Evolutionary conservation across 2,888 invertebrate genomes (phyloP).

Genomic region (Chesias legatella): DNA sequence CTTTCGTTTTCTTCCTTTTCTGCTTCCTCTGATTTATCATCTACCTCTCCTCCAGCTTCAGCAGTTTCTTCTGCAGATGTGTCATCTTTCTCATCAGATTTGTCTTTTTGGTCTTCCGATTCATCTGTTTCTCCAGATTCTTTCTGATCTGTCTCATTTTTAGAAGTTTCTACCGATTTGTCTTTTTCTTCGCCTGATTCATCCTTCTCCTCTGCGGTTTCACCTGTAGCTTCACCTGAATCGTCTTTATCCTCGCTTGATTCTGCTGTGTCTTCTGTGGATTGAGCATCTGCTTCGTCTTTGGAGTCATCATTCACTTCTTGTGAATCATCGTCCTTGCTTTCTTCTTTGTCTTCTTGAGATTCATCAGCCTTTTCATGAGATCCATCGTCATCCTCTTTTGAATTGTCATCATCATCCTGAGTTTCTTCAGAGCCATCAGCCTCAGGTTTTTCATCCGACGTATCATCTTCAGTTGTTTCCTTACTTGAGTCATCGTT

Average conservation of each 20-base stretch:
- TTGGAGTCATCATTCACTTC: constrained; percentile 41
- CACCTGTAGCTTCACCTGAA: constrained; percentile 41
- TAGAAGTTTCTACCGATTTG: constrained; percentile 33
- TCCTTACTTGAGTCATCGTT: constrained; percentile 47
- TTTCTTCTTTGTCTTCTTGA: constrained; percentile 41
- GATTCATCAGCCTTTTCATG: constrained; percentile 46
- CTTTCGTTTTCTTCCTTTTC: constrained; percentile 34
- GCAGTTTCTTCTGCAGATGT: constrained; percentile 32
- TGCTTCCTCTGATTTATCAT: constrained; percentile 36
- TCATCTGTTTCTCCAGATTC: constrained; percentile 38
- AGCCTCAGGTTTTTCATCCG: constrained; percentile 52
- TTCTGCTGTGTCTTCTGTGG: constrained; percentile 40
- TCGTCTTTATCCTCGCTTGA: constrained; percentile 42
- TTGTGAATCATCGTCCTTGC: constrained; percentile 42
- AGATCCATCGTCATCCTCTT: constrained; percentile 43
- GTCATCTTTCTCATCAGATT: constrained; percentile 46
- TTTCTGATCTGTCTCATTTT: constrained; percentile 22
- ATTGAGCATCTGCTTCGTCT: constrained; percentile 60
- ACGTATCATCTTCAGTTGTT: constrained; percentile 40
- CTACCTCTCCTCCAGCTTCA: constrained; percentile 35
- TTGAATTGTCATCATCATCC: constrained; percentile 44
- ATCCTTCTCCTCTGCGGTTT: constrained; percentile 39
- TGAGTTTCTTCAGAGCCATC: constrained; percentile 41
- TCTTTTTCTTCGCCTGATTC: constrained; percentile 34
- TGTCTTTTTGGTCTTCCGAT: constrained; percentile 35